Percentiles rank a stretch among this genome's conserved stretches.
phyloP scores from a whole-genome alignment of 2,797 vertebrate species.

The Mormyrus hasselquistii region DNA sequence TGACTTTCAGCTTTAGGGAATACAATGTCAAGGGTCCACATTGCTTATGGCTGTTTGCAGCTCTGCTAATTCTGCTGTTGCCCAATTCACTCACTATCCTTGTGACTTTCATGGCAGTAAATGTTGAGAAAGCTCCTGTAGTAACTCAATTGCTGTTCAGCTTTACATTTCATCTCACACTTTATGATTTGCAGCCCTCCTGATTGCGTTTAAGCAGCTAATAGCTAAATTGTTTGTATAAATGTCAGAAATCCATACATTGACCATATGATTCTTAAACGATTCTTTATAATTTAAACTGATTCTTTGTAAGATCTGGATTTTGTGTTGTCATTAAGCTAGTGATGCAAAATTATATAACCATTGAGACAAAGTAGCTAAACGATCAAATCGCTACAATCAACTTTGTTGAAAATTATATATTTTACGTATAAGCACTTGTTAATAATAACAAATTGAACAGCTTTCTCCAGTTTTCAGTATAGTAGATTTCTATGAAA shows the following conservation, averaged over 20 bases:
- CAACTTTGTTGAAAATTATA: background rate
- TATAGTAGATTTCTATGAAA: background rate
- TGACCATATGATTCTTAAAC: background rate
- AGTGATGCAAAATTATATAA: background rate
- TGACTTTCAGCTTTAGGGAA: background rate
- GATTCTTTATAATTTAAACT: background rate
- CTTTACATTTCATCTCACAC: background rate
- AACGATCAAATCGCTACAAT: background rate
- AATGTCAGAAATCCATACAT: background rate
- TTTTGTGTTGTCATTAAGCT: background rate
- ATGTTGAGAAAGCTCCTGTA: background rate
- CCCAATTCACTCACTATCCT: background rate
- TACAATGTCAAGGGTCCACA: background rate
- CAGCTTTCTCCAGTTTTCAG: background rate
- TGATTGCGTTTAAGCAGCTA: background rate
- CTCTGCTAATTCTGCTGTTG: background rate
- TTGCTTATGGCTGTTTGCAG: background rate
- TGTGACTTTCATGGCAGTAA: background rate
- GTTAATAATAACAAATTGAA: background rate
- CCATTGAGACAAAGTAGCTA: background rate
- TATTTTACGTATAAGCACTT: background rate
- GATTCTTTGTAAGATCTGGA: background rate
- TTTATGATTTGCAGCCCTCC: background rate
- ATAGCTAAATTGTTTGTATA: background rate
- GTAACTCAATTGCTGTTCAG: background rate